Percentiles rank a stretch among this genome's conserved stretches.
Evolutionary conservation across 2,888 invertebrate genomes (phyloP).

Genomic region (Hybos culiciformis): DNA sequence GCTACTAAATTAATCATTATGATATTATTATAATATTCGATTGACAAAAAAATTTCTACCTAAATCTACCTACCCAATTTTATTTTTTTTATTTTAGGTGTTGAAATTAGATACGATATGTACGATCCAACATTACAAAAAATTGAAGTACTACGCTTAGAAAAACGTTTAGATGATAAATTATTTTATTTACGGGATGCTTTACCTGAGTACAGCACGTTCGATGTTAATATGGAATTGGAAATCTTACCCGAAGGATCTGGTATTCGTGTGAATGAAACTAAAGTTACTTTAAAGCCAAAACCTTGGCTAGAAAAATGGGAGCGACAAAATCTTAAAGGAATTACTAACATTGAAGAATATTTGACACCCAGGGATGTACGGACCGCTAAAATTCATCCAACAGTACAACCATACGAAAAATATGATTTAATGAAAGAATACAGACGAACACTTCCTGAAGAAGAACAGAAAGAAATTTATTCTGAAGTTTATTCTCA

Average conservation of each 20-base stretch:
- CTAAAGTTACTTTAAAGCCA: conserved; percentile 58
- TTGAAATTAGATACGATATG: conserved; percentile 51
- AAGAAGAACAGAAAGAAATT: conserved; percentile 76
- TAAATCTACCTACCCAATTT: no score
- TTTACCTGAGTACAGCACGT: conserved; percentile 79
- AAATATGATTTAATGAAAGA: conserved; percentile 89
- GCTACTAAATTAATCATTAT: no score
- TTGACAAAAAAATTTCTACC: no score
- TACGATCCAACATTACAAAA: conserved; percentile 87
- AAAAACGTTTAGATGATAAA: conserved; percentile 83
- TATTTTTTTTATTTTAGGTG: no score
- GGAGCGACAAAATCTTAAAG: conserved; percentile 66
- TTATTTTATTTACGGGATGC: conserved; percentile 83
- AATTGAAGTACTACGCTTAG: conserved; percentile 81
- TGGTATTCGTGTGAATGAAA: conserved; percentile 63
- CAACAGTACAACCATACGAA: conserved; percentile 77
- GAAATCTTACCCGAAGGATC: conserved; percentile 64
- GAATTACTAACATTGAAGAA: conserved; percentile 49
- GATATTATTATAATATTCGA: no score
- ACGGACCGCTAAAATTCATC: conserved; percentile 42
- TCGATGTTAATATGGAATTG: conserved; percentile 82
- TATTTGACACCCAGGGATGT: conserved; percentile 40
- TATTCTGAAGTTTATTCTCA: conserved; percentile 70
- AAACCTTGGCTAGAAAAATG: conserved; percentile 86
- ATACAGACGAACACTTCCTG: conserved; percentile 77